Conservation (phyloP, 2,113 vertebrate species). For the Erythrocebus patas region DNA sequence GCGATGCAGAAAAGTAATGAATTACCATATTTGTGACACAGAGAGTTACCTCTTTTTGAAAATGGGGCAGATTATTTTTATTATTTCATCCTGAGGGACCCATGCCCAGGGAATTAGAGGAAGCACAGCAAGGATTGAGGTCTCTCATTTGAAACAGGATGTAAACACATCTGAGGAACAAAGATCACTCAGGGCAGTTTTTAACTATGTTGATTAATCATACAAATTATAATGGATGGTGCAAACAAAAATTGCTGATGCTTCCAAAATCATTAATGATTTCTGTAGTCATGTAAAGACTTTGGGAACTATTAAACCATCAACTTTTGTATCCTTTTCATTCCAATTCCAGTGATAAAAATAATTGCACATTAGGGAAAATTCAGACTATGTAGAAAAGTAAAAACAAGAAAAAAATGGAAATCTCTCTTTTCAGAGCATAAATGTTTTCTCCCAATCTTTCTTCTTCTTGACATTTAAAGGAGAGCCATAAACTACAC, state of each 20-base stretch:
- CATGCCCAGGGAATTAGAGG: not conserved
- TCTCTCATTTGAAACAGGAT: not conserved
- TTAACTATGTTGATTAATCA: not conserved
- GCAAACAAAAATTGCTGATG: fast-evolving
- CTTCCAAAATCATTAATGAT: not conserved
- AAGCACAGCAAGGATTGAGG: fast-evolving
- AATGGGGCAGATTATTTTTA: not conserved
- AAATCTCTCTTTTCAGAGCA: not conserved
- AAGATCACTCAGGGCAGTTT: not conserved
- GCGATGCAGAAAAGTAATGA: not conserved
- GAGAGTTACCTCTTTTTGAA: not conserved
- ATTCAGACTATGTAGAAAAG: not conserved
- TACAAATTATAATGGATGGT: fast-evolving
- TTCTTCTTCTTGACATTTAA: not conserved
- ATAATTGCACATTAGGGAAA: not conserved
- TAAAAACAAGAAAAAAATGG: not conserved
- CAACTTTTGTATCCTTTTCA: no score
- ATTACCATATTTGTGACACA: not conserved
- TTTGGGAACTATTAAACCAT: not conserved
- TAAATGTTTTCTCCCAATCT: not conserved
- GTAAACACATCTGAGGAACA: no score
- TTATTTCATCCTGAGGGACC: not conserved
- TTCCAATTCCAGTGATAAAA: no score
- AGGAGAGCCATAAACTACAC: not conserved
- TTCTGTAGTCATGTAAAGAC: not conserved